phyloP scores from a whole-genome alignment of 35 echinoderm and acorn worm species.

The Apostichopus parvimensis region DNA sequence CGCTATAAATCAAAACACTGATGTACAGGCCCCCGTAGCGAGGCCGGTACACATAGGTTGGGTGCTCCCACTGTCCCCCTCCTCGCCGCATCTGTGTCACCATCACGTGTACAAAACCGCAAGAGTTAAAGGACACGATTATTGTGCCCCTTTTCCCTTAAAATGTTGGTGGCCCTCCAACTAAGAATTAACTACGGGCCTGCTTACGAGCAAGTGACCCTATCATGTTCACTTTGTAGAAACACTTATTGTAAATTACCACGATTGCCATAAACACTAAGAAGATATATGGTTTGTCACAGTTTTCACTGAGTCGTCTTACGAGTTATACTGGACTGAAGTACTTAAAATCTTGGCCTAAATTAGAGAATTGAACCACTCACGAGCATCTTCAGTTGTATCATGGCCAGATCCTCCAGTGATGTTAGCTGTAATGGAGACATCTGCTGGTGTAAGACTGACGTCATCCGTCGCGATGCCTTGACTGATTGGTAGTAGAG shows the following conservation, averaged over 20 bases:
- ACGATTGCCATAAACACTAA: background rate
- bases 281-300: background rate
- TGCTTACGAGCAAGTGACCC: background rate
- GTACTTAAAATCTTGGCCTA: background rate
- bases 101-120: too few relatives aligned
- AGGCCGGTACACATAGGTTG: background rate
- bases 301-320: background rate
- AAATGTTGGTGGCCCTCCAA: too few relatives aligned
- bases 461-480: background rate
- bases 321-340: background rate
- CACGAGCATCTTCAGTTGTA: background rate
- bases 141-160: too few relatives aligned
- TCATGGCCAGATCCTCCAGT: background rate
- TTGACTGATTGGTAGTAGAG: background rate
- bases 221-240: background rate
- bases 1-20: too few relatives aligned
- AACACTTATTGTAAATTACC: background rate
- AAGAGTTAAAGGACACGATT: too few relatives aligned
- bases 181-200: background rate
- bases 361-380: background rate
- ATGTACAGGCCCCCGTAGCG: too few relatives aligned
- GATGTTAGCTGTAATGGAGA: background rate
- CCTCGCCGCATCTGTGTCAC: too few relatives aligned
- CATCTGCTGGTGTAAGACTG: background rate
- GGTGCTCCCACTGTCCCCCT: background rate